Base-by-base conservation (phyloP, 2,888 invertebrate genomes). In the Diadromus collaris region DNA sequence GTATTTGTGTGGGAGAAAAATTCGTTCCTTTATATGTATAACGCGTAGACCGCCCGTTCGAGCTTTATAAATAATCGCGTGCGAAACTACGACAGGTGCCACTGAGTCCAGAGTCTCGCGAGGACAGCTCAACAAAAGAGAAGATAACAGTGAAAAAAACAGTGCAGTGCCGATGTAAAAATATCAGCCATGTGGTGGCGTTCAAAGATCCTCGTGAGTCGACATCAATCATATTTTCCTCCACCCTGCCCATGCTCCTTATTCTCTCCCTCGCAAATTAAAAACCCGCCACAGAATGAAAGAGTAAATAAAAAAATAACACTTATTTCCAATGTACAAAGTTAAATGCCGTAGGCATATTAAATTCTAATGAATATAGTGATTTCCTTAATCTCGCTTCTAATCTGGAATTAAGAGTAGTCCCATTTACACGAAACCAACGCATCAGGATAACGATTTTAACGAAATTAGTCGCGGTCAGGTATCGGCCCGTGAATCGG, bases 311-410 rank as follows among this genome's bases (percentile, higher is more conserved):
- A 72, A 54, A 69, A 76, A 69, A 68, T 70, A 65, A n/a, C 69
- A 76, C 76, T 70, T 70, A 76, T 76, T 79, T 76, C 73, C 79
- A 73, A 76, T 79, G 79, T 79, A 79, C 79, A 79, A 79, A 79
- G 69, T 70, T 70, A 69, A 73, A 79, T 65, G 73, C 68, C 69
- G 64, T 79, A 79, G 79, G 73, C 24, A 73, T 79, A 76, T 76
- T 79, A 48, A 73, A 69, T 76, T 79, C 68, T 76, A 56, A 76
- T 79, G 54, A 69, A 76, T 56, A 64, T 78, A 80, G 76, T 73
- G 41, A 81, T 80, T 80, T 81, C 76, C 70, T 80, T 65, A 79
- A 76, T 79, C 63, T 83, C 77, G 79, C 80, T 80, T 83, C 60
- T 71, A 61, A 81, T 76, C 64, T 79, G 65, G 65, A 76, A 72